Evolutionary conservation across 2,113 vertebrate genomes (phyloP).

Genomic region (Gavia stellata): DNA sequence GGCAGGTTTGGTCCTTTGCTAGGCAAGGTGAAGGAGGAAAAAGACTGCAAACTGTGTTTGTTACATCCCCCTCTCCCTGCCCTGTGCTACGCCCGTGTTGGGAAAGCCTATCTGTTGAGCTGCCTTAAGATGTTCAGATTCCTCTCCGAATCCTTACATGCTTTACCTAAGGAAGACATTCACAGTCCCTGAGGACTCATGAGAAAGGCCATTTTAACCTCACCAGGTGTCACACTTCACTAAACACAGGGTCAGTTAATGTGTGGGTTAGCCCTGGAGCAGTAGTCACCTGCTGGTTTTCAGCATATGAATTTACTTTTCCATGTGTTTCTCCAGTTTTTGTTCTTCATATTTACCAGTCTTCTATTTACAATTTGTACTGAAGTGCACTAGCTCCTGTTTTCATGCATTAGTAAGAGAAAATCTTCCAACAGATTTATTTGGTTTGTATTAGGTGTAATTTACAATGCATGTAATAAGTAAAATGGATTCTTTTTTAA

Average conservation of each 20-base stretch:
- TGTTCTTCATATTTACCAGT: background rate
- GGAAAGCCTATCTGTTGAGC: background rate
- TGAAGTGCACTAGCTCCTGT: background rate
- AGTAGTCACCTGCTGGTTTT: background rate
- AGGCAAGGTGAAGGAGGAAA: background rate
- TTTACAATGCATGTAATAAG: background rate
- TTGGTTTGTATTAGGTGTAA: background rate
- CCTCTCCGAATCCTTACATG: background rate
- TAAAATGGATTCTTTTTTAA: background rate
- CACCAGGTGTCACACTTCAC: background rate
- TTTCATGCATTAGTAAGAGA: background rate
- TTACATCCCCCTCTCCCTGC: no score
- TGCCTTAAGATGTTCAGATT: background rate
- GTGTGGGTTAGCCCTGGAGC: background rate
- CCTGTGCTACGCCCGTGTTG: fast-evolving
- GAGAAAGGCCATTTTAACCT: background rate
- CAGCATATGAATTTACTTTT: background rate
- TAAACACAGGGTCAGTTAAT: background rate
- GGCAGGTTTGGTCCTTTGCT: background rate
- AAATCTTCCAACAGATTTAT: background rate
- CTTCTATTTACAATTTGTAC: background rate
- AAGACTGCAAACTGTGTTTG: background rate
- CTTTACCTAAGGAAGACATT: background rate
- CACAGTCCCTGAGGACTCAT: background rate
- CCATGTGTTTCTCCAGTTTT: background rate